These are phyloP conservation scores for Drosophila repleta DNA, from an alignment of 1,140 invertebrate species.

Conservation along the genomic window DNA sequence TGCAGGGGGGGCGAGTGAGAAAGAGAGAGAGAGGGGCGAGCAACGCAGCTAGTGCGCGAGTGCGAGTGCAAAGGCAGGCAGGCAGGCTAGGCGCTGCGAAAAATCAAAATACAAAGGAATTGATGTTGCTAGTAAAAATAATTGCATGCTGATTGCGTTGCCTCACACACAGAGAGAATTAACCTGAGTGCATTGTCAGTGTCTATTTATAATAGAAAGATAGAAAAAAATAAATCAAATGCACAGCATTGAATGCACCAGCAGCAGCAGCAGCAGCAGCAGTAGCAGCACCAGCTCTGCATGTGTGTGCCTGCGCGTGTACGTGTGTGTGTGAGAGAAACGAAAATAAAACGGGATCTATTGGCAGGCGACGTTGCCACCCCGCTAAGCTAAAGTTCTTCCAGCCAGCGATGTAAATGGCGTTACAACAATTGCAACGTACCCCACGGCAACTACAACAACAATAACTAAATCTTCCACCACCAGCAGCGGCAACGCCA, in stretches of 20 bases:
- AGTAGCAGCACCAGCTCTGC: conserved; percentile 9
- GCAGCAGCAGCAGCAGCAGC: conserved; percentile 12
- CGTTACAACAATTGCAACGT: conserved; percentile 36
- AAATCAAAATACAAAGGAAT: conserved; percentile 51
- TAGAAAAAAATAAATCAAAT: conserved; percentile 5
- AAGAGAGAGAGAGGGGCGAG: conserved; percentile 17
- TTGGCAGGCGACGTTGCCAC: conserved; percentile 30
- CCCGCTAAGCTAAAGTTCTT: conserved; percentile 46
- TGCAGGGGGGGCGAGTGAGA: neutral
- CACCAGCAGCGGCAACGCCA: conserved; percentile 34
- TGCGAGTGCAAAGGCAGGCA: conserved; percentile 30
- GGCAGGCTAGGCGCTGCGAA: conserved; percentile 40
- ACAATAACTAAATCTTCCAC: conserved; percentile 50
- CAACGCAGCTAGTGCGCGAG: conserved; percentile 43
- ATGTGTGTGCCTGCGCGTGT: conserved; percentile 18
- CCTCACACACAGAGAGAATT: conserved; percentile 15
- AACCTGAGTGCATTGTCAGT: conserved; percentile 14
- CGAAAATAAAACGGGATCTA: conserved; percentile 49
- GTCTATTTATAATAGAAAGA: neutral
- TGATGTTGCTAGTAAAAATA: conserved; percentile 24
- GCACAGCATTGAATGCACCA: conserved; percentile 31
- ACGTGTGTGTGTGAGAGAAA: conserved; percentile 32
- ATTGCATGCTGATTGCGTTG: conserved; percentile 29
- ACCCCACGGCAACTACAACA: conserved; percentile 29
- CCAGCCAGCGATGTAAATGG: conserved; percentile 29